Percentiles rank a stretch among this genome's conserved stretches.
phyloP scores from a whole-genome alignment of 2,113 vertebrate species.

The Crotophaga sulcirostris region DNA sequence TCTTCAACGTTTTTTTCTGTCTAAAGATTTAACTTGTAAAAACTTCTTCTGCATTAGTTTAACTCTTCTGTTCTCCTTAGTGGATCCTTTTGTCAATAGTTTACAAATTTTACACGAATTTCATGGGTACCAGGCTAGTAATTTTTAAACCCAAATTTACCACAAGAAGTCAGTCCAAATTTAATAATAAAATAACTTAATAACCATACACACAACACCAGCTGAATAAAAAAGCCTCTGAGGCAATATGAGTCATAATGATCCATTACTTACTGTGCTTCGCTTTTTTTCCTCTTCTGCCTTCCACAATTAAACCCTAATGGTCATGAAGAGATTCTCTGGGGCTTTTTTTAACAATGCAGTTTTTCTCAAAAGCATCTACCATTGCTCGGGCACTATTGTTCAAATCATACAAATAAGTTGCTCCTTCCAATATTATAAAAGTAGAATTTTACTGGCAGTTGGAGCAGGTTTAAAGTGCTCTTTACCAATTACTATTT shows the following conservation, averaged over 20 bases:
- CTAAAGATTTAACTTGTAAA: background rate
- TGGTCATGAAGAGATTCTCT: constrained; percentile 23
- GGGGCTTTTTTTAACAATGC: constrained; percentile 2
- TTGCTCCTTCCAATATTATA: background rate
- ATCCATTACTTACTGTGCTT: constrained; percentile 27
- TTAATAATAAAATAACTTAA: constrained; percentile 22
- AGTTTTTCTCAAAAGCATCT: constrained; percentile 33
- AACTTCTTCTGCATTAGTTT: background rate
- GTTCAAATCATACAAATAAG: constrained; percentile 7
- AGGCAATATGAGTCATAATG: background rate
- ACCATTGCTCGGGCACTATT: background rate
- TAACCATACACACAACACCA: background rate
- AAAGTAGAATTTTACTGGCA: background rate
- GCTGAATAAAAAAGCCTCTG: constrained; percentile 1
- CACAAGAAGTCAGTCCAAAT: background rate
- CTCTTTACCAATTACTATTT: background rate
- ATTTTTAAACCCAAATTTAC: background rate
- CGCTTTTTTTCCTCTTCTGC: constrained; percentile 1
- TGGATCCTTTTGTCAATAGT: background rate
- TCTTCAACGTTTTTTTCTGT: background rate
- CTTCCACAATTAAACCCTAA: constrained; percentile 57
- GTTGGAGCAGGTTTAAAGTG: background rate
- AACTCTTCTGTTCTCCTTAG: background rate
- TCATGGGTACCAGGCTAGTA: background rate
- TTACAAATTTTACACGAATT: background rate